Conservation (phyloP, 2,797 vertebrate species). For the Rhinella marina region DNA sequence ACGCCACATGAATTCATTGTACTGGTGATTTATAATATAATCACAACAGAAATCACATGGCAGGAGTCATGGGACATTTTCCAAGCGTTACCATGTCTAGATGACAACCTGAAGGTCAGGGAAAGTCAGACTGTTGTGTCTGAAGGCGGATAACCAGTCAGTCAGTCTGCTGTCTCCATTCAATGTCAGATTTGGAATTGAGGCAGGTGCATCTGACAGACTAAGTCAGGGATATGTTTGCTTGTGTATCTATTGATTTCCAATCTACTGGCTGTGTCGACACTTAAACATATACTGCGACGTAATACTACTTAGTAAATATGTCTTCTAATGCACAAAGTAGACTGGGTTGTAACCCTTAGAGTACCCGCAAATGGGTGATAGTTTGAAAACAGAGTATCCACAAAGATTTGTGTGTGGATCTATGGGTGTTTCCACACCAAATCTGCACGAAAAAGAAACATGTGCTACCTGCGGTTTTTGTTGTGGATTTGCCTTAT, state of each 20-base stretch:
- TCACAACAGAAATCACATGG: not conserved
- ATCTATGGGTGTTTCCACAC: too few relatives aligned
- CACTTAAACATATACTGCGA: constrained; percentile 36
- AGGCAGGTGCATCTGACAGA: constrained; percentile 53
- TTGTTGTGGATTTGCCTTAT: too few relatives aligned
- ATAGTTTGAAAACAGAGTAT: too few relatives aligned
- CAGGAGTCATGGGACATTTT: not conserved
- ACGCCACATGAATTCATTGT: not conserved
- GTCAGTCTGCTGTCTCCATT: constrained; percentile 17
- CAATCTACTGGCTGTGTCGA: constrained; percentile 51
- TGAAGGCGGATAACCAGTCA: constrained; percentile 38
- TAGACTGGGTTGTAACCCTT: constrained; percentile 14
- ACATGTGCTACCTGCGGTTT: too few relatives aligned
- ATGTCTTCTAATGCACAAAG: constrained; percentile 13
- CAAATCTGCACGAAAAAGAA: too few relatives aligned
- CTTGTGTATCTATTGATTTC: constrained; percentile 60
- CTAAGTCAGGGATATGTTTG: constrained; percentile 45
- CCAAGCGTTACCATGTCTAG: constrained; percentile 6
- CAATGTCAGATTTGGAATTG: constrained; percentile 40
- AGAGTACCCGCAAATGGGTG: too few relatives aligned
- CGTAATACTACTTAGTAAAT: constrained; percentile 42
- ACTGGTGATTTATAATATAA: not conserved
- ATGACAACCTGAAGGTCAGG: constrained; percentile 37
- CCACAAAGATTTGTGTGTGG: too few relatives aligned
- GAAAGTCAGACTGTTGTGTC: constrained; percentile 45